Evolutionary conservation across 1,140 invertebrate genomes (phyloP), one percentile per base, ranked within the genome.

Genomic region (Chelonus insularis): DNA sequence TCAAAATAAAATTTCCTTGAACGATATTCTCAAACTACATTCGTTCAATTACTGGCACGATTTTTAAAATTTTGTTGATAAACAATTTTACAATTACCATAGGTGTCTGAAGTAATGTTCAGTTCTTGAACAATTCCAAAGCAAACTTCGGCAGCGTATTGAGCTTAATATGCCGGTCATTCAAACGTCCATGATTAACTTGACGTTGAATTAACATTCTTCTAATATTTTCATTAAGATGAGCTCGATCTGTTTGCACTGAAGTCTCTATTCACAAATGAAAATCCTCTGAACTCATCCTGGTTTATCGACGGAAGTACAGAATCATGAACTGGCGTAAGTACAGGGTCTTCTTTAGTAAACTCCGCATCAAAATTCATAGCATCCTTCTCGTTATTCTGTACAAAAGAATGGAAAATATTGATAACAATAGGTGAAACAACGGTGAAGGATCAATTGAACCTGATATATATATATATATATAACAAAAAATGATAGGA

Each of bases 281-380:
- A 98, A 82, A 99, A 99, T 37, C 95, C 96, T 64, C 88, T 86
- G 84, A 99, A 99, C 82, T 99, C 96, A 70, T 98, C 96, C 82
- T 97, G 94, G 84, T 98, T 98, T 73, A 99, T 98, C 65, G 91
- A 92, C 63, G 91, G 87, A 45, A 98, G 86, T 58, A 96, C 90
- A 71, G 96, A 94, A 25, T 88, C 83, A 69, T 95, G 91, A 37
- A 99, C 90, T 6, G 97, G 97, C 14, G 97, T 99, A 57, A 99
- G 83, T 14, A 92, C 87, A 4, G 97, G 96, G 68, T 99, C 96
- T 83, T 99, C 97, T 80, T 95, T 95, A 5, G 97, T 99, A 79
- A 99, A 99, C 85, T 99, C 97, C 9, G 96, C 89, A 83, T 99
- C 97, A 83, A 99, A 99, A 85, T 99, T 99, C 68, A 95, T 88